These are phyloP conservation scores for Biston stratarius DNA, from an alignment of 2,888 invertebrate genomes.

Conservation along the genomic window DNA sequence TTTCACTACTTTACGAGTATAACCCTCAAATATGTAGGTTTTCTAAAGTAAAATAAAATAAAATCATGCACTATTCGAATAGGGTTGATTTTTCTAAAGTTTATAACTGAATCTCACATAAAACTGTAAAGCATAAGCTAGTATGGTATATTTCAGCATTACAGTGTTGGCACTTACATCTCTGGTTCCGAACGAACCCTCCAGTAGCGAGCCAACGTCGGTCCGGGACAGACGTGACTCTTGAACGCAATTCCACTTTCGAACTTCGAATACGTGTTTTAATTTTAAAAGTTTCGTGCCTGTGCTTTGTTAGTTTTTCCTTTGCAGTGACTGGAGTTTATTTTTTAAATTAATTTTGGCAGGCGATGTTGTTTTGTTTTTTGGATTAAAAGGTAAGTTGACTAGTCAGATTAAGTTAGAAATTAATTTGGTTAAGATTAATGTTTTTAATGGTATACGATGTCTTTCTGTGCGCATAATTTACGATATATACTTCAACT, in stretches of 20 bases:
- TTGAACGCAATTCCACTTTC: conserved; percentile 11
- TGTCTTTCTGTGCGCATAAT: neutral
- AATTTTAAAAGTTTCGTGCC: conserved; percentile 29
- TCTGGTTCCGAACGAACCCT: neutral
- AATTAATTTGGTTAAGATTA: conserved; percentile 12
- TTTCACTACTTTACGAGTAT: no score
- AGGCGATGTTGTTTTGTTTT: conserved; percentile 25
- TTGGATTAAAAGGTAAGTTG: conserved; percentile 30
- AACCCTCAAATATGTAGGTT: no score
- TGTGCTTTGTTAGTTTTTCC: conserved; percentile 28
- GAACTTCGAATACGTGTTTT: conserved; percentile 26
- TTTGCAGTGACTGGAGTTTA: conserved; percentile 20
- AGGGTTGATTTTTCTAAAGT: no score
- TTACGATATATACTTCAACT: neutral
- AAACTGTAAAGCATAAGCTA: no score
- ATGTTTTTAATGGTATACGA: neutral
- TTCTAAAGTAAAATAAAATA: no score
- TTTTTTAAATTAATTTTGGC: conserved; percentile 19
- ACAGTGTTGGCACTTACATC: conserved; percentile 14
- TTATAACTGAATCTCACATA: no score
- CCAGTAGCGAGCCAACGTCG: conserved; percentile 25
- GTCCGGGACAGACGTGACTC: conserved; percentile 9
- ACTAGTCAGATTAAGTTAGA: neutral
- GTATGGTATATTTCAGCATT: conserved; percentile 1
- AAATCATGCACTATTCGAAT: no score